Evolutionary conservation across 2,113 vertebrate genomes (phyloP), one percentile per base, ranked within the genome.

Genomic region (Aegotheles bennettii): DNA sequence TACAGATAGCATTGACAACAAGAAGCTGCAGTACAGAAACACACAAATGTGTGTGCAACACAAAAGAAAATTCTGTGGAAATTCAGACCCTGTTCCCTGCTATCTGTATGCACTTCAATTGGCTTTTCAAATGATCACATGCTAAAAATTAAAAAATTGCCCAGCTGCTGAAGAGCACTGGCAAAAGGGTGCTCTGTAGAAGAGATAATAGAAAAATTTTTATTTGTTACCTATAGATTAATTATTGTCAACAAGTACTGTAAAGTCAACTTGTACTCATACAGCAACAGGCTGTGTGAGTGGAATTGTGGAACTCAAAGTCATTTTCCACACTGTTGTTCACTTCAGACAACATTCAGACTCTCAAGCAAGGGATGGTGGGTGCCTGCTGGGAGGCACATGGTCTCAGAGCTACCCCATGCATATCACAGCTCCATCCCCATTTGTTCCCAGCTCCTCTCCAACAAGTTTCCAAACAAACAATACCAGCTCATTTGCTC

Each of bases 121-220:
- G 88, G 24, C 31, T 92, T 91, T 85, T 85, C 53, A 61, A 85
- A 69, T 18, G 18, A 16, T 73, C 54, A 36, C 8, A n/a, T 8
- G 17, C 85, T 92, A 94, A 93, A 96, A 94, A 90, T 71, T 89
- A 93, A 95, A 83, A 86, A 94, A 59, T 73, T 83, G 64, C 86
- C 56, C 73, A 90, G 56, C 84, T 96, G 85, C 82, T 94, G 88
- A 93, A 91, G 70, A 94, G 73, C 47, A 64, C 50, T 64, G 68
- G 78, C 75, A 93, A 87, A 81, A 92, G 53, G 24, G n/a, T 63
- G 50, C n/a, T 91, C 47, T 56, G 28, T 33, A 89, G 81, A 94
- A 92, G 53, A 86, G 33, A 82, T 17, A 64, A 84, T 81, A 59
- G 78, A 94, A n/a, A 84, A 16, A 51, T 76, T 83, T 20, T 25